Evolutionary conservation across 2,888 invertebrate species (phyloP).

Genomic region (Falcaria lacertinaria): DNA sequence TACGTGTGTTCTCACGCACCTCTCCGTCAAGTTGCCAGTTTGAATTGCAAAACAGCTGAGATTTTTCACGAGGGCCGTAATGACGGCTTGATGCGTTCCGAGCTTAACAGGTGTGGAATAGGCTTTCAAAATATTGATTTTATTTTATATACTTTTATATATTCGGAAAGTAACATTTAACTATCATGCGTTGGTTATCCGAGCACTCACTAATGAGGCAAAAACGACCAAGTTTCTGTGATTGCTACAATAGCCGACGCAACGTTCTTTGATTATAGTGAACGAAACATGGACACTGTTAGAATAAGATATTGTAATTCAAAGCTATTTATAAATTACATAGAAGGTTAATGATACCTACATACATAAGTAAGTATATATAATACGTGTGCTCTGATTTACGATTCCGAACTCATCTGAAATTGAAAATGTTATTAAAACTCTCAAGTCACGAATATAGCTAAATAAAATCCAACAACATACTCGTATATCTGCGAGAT

Average conservation of each 20-base stretch:
- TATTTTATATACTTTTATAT: constrained; percentile 2
- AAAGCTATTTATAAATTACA: too few relatives aligned
- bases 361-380: background rate
- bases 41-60: constrained; percentile 78
- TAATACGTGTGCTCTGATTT: background rate
- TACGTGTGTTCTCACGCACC: constrained; percentile 24
- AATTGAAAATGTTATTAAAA: background rate
- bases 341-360: too few relatives aligned
- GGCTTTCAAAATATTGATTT: constrained; percentile 12
- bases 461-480: constrained; percentile 13
- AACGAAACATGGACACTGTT: too few relatives aligned
- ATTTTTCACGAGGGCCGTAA: constrained; percentile 76
- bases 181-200: too few relatives aligned
- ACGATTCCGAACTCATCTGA: background rate
- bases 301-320: too few relatives aligned
- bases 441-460: background rate
- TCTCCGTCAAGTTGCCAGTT: constrained; percentile 46
- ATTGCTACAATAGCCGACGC: too few relatives aligned
- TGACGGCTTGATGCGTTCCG: constrained; percentile 70
- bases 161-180: too few relatives aligned
- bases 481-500: constrained; percentile 13
- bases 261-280: too few relatives aligned
- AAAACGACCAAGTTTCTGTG: too few relatives aligned
- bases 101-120: constrained; percentile 36
- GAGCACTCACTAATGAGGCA: too few relatives aligned